These are phyloP conservation scores for Pachyramphus minor DNA, from an alignment of 2,113 vertebrate species.

Conservation along the genomic window DNA sequence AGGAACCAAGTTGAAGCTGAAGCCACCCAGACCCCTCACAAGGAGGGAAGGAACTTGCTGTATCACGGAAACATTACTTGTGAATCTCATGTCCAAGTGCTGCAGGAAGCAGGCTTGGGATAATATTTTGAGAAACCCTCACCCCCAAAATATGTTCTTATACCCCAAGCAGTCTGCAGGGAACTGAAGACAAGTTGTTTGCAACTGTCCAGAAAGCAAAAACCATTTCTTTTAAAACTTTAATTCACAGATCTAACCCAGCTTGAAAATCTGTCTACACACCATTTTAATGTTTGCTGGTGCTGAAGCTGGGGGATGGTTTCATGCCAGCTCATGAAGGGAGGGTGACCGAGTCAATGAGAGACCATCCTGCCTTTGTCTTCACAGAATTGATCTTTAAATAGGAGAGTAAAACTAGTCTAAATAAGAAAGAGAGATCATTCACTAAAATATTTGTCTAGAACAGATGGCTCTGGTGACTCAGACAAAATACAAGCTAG, in stretches of 20 bases:
- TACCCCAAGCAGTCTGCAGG: background rate
- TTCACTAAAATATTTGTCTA: constrained; percentile 31
- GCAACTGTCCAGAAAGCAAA: background rate
- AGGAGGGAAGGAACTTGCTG: background rate
- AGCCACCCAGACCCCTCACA: background rate
- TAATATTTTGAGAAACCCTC: background rate
- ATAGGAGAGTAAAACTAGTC: background rate
- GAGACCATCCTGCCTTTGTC: background rate
- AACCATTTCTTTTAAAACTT: background rate
- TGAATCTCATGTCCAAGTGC: background rate
- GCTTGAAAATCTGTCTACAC: background rate
- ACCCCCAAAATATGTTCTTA: background rate
- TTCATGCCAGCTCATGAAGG: background rate
- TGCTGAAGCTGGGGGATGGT: background rate
- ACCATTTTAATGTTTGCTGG: background rate
- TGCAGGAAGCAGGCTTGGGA: rapidly evolving
- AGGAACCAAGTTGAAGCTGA: background rate
- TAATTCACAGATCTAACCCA: background rate
- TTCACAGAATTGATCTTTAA: background rate
- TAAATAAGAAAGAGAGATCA: background rate
- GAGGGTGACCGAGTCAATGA: background rate
- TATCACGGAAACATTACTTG: background rate
- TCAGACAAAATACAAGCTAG: constrained; percentile 3
- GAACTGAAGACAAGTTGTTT: background rate
- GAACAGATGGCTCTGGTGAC: constrained; percentile 50